A percentile compares a stretch with the other conserved stretches of the same genome.
These are phyloP conservation scores for Coptodon rendalli DNA, from an alignment of 2,113 vertebrate genomes.

Conservation along the genomic window DNA sequence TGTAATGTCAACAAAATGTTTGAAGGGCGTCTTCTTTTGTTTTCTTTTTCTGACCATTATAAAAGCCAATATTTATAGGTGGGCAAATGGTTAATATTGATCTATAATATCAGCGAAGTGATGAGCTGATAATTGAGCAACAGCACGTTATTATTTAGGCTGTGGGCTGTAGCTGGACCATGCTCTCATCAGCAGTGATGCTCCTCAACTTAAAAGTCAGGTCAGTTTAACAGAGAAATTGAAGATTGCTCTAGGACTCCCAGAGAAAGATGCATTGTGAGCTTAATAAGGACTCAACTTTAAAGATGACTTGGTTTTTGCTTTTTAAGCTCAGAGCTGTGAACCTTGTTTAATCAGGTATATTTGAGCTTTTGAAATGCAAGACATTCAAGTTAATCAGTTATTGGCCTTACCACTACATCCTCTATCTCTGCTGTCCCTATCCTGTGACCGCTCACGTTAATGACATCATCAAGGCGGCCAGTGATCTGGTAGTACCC, in stretches of 20 bases:
- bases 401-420: constrained; percentile 63
- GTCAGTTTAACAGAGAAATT: neutral
- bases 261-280: neutral
- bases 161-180: neutral
- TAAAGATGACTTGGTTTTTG: neutral
- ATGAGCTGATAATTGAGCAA: neutral
- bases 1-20: neutral
- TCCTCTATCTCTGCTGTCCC: constrained; percentile 79
- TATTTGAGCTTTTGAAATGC: neutral
- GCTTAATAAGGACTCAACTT: neutral
- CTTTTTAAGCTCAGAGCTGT: neutral
- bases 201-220: neutral
- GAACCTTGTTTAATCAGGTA: neutral
- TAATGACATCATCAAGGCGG: constrained; percentile 77
- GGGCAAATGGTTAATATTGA: neutral
- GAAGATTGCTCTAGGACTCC: rapidly evolving
- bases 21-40: neutral
- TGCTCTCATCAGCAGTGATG: neutral
- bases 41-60: neutral
- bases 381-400: neutral
- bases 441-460: constrained; percentile 75
- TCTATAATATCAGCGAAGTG: rapidly evolving
- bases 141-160: neutral
- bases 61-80: neutral
- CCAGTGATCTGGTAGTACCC: constrained; percentile 80